These are phyloP conservation scores for Platanista minor DNA, from an alignment of 2,113 vertebrate species.

Conservation along the genomic window DNA sequence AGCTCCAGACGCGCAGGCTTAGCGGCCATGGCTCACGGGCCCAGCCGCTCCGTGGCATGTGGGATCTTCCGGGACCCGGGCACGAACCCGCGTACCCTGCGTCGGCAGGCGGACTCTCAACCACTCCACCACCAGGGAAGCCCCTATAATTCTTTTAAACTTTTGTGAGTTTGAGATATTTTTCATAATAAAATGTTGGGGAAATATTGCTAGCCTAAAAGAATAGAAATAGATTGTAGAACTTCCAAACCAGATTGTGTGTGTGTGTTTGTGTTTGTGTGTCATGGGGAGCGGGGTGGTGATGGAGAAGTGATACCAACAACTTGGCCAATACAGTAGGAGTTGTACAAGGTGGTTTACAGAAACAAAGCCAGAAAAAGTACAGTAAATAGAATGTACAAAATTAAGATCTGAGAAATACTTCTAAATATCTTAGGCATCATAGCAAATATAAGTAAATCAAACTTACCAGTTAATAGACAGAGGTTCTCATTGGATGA, in stretches of 20 bases:
- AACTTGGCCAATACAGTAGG: background rate
- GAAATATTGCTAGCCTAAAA: background rate
- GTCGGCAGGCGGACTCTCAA: too few relatives aligned
- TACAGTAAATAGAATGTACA: background rate
- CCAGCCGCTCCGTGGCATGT: too few relatives aligned
- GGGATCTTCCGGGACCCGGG: too few relatives aligned
- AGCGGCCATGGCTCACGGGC: too few relatives aligned
- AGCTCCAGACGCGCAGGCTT: too few relatives aligned
- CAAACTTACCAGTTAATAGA: background rate
- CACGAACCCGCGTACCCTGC: too few relatives aligned
- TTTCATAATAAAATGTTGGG: background rate
- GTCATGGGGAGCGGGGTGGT: fast-evolving
- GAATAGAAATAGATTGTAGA: background rate
- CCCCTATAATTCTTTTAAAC: background rate
- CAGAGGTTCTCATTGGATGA: background rate
- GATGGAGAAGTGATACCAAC: background rate
- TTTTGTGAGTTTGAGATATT: background rate
- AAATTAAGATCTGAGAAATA: background rate
- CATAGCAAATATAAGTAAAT: background rate
- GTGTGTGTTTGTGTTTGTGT: too few relatives aligned
- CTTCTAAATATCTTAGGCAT: background rate
- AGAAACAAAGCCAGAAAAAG: background rate
- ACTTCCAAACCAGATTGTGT: background rate
- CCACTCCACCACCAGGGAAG: too few relatives aligned
- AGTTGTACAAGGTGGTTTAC: background rate